These are phyloP conservation scores for Gymnorhina tibicen DNA, from an alignment of 2,113 vertebrate genomes.

Conservation along the genomic window DNA sequence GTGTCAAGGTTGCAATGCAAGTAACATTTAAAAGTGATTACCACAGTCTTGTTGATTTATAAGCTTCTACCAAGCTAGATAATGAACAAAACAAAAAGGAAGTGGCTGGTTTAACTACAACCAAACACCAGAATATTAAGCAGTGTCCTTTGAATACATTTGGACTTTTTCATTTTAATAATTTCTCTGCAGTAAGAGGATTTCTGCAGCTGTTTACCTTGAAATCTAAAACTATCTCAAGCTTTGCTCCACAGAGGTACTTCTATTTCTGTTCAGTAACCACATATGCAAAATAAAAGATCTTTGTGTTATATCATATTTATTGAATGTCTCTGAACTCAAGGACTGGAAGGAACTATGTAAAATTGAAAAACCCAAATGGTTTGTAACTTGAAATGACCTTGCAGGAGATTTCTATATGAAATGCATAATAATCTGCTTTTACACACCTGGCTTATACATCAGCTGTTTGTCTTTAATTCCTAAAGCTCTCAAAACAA, in stretches of 20 bases:
- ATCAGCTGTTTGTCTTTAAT: conserved; percentile 25
- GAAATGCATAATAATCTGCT: conserved; percentile 50
- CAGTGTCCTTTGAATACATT: background rate
- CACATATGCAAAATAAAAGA: background rate
- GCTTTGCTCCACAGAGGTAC: background rate
- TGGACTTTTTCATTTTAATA: background rate
- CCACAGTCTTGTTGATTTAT: background rate
- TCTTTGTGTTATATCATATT: background rate
- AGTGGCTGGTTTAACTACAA: background rate
- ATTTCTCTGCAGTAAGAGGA: background rate
- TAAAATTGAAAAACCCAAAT: background rate
- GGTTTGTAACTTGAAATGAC: conserved; percentile 4
- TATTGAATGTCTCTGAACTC: background rate
- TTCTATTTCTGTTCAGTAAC: background rate
- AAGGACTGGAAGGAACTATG: background rate
- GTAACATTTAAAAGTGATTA: background rate
- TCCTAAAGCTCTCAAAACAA: conserved; percentile 7
- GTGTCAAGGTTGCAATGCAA: background rate
- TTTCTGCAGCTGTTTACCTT: conserved; percentile 24
- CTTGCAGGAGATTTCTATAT: conserved; percentile 19
- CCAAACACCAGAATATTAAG: background rate
- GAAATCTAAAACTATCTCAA: background rate
- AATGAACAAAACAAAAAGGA: background rate
- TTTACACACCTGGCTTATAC: conserved; percentile 33
- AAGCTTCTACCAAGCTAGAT: background rate